Percentiles rank a stretch among this genome's conserved stretches.
Conservation (phyloP, 2,113 vertebrate species). For the Rhea pennata region DNA sequence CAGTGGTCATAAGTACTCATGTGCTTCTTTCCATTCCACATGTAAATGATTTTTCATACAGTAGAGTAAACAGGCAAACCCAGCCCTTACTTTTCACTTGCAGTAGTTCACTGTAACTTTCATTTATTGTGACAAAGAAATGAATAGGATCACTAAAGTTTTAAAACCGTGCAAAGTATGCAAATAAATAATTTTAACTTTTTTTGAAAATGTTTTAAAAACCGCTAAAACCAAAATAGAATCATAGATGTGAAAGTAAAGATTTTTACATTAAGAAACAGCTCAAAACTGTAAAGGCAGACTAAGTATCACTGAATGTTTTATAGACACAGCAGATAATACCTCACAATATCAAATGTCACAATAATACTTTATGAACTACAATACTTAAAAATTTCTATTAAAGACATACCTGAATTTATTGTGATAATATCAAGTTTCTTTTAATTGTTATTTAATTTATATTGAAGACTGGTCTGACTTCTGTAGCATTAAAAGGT, state of each 20-base stretch:
- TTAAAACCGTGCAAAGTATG: neutral
- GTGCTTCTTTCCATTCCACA: neutral
- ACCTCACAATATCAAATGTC: neutral
- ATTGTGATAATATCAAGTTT: neutral
- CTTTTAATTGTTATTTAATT: slow-evolving; percentile 13
- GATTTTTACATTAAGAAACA: neutral
- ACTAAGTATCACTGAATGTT: neutral
- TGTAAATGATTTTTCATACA: neutral
- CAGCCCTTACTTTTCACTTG: neutral
- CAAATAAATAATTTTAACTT: neutral
- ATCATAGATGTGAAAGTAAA: neutral
- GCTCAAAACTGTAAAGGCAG: neutral
- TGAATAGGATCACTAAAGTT: neutral
- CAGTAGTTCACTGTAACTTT: neutral
- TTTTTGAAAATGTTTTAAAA: neutral
- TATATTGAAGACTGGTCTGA: slow-evolving; percentile 31
- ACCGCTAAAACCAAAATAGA: neutral
- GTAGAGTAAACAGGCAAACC: neutral
- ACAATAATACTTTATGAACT: neutral
- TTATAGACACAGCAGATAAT: neutral
- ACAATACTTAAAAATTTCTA: neutral
- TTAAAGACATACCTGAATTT: neutral
- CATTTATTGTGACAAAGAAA: neutral
- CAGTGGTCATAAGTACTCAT: neutral
- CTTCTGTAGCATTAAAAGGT: slow-evolving; percentile 23